Conservation (phyloP, 2,797 vertebrate species). For the Mionectes olivaceus region DNA sequence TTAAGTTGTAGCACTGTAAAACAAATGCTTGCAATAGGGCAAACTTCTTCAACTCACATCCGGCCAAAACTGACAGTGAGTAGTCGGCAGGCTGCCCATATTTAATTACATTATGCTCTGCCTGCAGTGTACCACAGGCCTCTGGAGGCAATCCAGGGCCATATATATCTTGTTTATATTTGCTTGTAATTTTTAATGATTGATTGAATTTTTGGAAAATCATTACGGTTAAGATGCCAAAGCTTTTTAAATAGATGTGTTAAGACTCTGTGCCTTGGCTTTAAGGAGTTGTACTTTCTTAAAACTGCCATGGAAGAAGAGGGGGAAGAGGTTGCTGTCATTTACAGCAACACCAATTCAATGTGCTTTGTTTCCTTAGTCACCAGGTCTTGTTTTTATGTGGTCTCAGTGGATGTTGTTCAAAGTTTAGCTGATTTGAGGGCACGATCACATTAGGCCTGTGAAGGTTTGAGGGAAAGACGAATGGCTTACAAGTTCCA, state of each 20-base stretch:
- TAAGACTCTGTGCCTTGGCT: not conserved
- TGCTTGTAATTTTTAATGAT: slow-evolving; percentile 53
- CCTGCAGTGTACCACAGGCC: slow-evolving; percentile 36
- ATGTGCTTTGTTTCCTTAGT: not conserved
- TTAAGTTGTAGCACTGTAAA: slow-evolving; percentile 39
- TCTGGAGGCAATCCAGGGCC: slow-evolving; percentile 50
- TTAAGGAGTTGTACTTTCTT: not conserved
- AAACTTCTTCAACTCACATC: slow-evolving; percentile 44
- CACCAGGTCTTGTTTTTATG: not conserved
- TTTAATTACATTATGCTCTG: slow-evolving; percentile 32
- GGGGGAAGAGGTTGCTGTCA: not conserved
- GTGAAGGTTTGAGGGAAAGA: not conserved
- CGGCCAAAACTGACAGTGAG: not conserved
- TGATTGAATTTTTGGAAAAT: slow-evolving; percentile 41
- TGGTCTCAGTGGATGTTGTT: not conserved
- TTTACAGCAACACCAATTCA: not conserved
- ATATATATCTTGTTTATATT: slow-evolving; percentile 65
- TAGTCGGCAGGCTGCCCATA: not conserved
- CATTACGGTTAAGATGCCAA: slow-evolving; percentile 5
- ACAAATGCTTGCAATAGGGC: slow-evolving; percentile 44
- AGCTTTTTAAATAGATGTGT: slow-evolving; percentile 29
- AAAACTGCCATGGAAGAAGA: not conserved
- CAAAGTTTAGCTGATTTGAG: not conserved
- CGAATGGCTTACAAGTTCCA: not conserved
- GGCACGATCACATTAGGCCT: not conserved